These are phyloP conservation scores for Antigone vipio DNA, from an alignment of 2,113 vertebrate genomes.

Conservation along the genomic window DNA sequence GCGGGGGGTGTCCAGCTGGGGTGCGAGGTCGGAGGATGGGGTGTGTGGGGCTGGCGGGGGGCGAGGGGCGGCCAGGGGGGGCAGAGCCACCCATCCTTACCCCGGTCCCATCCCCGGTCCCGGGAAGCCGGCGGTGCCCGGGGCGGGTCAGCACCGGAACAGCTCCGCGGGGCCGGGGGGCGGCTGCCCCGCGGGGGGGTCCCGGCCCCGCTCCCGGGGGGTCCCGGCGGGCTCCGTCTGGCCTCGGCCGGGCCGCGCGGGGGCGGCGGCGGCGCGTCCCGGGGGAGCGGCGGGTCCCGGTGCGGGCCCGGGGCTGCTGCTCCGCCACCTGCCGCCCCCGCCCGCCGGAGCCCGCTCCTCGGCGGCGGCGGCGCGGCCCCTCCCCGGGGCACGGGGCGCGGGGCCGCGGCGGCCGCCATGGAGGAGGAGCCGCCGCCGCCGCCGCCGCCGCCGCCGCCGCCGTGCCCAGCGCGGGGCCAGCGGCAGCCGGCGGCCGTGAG, in stretches of 20 bases:
- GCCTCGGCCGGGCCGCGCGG: background rate
- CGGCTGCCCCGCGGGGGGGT: background rate
- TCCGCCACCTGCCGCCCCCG: background rate
- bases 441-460: background rate
- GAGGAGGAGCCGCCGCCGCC: background rate
- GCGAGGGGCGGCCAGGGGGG: too few relatives aligned
- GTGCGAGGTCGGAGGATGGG: too few relatives aligned
- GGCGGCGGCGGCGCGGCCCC: background rate
- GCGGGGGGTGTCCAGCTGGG: background rate
- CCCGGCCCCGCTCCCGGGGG: background rate
- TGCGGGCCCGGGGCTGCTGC: background rate
- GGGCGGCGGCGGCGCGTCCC: background rate
- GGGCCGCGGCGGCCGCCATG: background rate
- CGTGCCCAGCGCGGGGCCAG: background rate
- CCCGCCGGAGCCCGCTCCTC: background rate
- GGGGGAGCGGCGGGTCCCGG: background rate
- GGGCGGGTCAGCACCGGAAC: background rate
- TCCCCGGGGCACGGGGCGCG: background rate
- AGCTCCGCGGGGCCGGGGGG: background rate
- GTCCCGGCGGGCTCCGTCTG: background rate
- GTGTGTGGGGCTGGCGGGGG: background rate
- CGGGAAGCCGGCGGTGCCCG: background rate
- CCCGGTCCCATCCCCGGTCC: background rate
- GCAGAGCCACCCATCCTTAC: background rate
- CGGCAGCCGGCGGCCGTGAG: background rate